phyloP scores from a whole-genome alignment of 2,797 vertebrate species.

The Tokudaia muenninki region DNA sequence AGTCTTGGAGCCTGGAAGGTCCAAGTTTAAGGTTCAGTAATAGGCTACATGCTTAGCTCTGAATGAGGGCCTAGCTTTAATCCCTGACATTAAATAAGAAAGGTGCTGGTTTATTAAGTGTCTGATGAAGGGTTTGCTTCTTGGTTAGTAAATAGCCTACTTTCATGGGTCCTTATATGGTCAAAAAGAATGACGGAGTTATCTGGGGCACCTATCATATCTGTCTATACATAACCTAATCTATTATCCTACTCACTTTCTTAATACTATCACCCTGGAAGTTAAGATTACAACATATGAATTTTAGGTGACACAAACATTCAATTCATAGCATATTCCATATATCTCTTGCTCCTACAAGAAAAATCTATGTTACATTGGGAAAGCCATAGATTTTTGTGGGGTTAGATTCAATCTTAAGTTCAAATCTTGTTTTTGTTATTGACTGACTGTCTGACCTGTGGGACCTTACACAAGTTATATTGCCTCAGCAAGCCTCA shows the following conservation, averaged over 20 bases:
- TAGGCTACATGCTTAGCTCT: neutral
- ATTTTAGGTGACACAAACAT: neutral
- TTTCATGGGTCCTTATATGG: neutral
- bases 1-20: neutral
- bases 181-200: neutral
- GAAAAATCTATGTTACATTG: neutral
- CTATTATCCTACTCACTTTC: neutral
- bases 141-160: neutral
- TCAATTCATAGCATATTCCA: neutral
- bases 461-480: conserved; percentile 3
- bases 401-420: conserved; percentile 1
- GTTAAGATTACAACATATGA: conserved; percentile 17
- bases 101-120: neutral
- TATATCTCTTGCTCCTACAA: neutral
- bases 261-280: neutral
- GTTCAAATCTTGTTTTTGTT: conserved; percentile 56
- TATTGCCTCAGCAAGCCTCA: conserved; percentile 21
- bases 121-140: neutral
- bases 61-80: neutral
- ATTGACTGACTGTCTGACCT: conserved; percentile 33
- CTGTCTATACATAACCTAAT: neutral
- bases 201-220: neutral
- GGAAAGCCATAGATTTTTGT: neutral
- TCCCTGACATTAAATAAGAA: neutral
- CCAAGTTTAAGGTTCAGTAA: neutral